These are phyloP conservation scores for Prosopocoilus inquinatus DNA, from an alignment of 2,888 invertebrate genomes.

Conservation along the genomic window DNA sequence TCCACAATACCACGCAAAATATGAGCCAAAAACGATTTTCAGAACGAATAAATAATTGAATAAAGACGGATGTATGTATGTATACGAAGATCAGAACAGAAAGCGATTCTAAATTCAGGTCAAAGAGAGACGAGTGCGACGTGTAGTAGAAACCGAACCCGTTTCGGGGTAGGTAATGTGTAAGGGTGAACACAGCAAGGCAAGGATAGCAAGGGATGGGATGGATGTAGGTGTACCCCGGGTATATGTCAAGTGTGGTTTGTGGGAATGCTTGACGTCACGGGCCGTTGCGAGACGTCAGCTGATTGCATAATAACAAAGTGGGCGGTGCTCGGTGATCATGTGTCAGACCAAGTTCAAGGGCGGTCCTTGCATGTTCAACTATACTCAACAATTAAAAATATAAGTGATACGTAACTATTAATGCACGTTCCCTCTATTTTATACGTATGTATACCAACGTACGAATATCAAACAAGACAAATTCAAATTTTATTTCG, in stretches of 20 bases:
- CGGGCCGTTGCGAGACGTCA: slow-evolving; percentile 46
- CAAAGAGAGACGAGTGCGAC: slow-evolving; percentile 24
- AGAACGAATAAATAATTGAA: no score
- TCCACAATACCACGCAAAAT: no score
- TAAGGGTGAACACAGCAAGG: slow-evolving; percentile 8
- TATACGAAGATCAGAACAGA: slow-evolving; percentile 12
- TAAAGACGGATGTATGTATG: no score
- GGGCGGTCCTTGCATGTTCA: slow-evolving; percentile 43
- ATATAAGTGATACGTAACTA: slow-evolving; percentile 6
- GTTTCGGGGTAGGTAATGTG: slow-evolving; percentile 14
- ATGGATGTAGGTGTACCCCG: slow-evolving; percentile 20
- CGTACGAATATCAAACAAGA: no score
- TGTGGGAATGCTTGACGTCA: slow-evolving; percentile 43
- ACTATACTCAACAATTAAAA: slow-evolving; percentile 30
- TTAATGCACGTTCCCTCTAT: background rate
- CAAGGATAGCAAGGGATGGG: slow-evolving; percentile 16
- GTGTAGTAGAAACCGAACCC: slow-evolving; percentile 24
- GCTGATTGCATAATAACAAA: slow-evolving; percentile 51
- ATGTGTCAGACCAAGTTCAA: slow-evolving; percentile 47
- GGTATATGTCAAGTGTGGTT: slow-evolving; percentile 30
- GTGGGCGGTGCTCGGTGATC: slow-evolving; percentile 45
- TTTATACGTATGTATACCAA: no score
- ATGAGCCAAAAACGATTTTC: no score
- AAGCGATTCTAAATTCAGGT: slow-evolving; percentile 25
- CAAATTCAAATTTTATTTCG: no score